Evolutionary conservation across 2,113 vertebrate genomes (phyloP).

Genomic region (Hemicordylus capensis): DNA sequence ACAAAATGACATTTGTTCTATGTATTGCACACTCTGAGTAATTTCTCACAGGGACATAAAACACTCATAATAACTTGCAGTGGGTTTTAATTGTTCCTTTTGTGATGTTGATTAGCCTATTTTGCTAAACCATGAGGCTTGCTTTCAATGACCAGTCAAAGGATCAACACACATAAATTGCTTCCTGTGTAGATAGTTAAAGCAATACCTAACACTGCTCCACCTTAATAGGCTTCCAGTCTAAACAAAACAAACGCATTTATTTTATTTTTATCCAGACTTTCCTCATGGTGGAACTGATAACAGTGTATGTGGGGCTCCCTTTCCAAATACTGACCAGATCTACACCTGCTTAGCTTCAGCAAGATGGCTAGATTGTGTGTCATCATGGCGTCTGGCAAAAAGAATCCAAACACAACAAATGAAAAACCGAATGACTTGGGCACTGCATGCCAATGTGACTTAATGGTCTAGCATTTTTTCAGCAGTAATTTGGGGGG

Average conservation of each 20-base stretch:
- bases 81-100: slow-evolving; percentile 38
- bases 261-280: too few relatives aligned
- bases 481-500: too few relatives aligned
- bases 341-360: too few relatives aligned
- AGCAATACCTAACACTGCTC: slow-evolving; percentile 13
- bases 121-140: slow-evolving; percentile 39
- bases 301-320: too few relatives aligned
- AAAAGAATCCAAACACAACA: slow-evolving; percentile 22
- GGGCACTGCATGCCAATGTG: background rate
- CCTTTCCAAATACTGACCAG: too few relatives aligned
- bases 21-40: background rate
- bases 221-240: background rate
- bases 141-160: slow-evolving; percentile 29
- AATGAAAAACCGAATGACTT: background rate
- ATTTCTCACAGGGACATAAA: slow-evolving; percentile 36
- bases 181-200: background rate
- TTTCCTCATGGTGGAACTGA: too few relatives aligned
- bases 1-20: slow-evolving; percentile 6
- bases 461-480: background rate
- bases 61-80: slow-evolving; percentile 33
- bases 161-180: slow-evolving; percentile 26
- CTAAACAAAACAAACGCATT: slow-evolving; percentile 31
- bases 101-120: slow-evolving; percentile 38
- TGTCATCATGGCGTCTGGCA: too few relatives aligned
- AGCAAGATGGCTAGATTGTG: too few relatives aligned